Evolutionary conservation across 2,797 vertebrate genomes (phyloP), one percentile per base, ranked within the genome.

Genomic region (Galagoides demidoff): DNA sequence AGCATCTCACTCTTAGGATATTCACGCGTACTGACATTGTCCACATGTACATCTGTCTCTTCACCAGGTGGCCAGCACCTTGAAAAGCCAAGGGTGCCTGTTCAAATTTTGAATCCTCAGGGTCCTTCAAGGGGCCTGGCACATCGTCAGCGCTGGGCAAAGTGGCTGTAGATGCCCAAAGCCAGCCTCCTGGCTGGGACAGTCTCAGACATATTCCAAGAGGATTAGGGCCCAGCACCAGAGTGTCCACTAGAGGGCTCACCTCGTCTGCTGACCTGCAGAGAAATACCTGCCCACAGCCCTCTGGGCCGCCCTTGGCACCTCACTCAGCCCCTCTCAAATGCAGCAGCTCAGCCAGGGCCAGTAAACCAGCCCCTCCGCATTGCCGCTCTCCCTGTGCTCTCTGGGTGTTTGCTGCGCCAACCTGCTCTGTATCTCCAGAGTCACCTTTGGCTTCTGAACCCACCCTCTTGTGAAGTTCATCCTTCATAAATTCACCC

Each of bases 161-260:
- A 61, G 57, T 11, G 5, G 19, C 37, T 45, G 29, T 29, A 66
- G 59, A 57, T 52, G 14, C 11, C 70, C 45, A n/a, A 45, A 52
- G 12, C 52, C 39, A 25, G 23, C 7, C 59, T 91, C 89, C 29
- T 7, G 7, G 71, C 29, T 7, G 7, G 71, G 19, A 76, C 23
- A 61, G 77, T 7, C 37, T 19, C 37, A 49, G 63, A 17, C 2
- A 1, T 57, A 25, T 10, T 68, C 49, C 0, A 20, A 91, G 81
- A 23, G 23, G 63, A 31, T 61, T 73, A 71, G 74, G 57, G 45
- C 37, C 22, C 5, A 87, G 4, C 31, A 84, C 74, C 31, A 20
- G 43, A 45, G 19, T 43, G 59, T 97, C 91, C 94, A 89, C 84
- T 61, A 73, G 91, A 87, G 79, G 94, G 91, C 83, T 63, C 93